Evolutionary conservation across 1,140 invertebrate genomes (phyloP).

Genomic region (Cephus cinctus): DNA sequence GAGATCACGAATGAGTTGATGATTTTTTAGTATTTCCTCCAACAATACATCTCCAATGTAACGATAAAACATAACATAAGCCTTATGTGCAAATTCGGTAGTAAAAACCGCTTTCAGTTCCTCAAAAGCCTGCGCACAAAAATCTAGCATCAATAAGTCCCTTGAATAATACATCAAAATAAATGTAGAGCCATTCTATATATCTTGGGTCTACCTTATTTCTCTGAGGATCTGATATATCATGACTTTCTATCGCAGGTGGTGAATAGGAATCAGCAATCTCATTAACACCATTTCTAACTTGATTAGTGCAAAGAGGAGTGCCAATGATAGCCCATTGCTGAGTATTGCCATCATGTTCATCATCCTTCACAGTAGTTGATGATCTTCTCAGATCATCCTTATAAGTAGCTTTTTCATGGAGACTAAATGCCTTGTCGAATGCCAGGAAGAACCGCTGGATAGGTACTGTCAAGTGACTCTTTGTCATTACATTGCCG

Average conservation of each 20-base stretch:
- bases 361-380: constrained; percentile 20
- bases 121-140: constrained; percentile 62
- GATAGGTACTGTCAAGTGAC: constrained; percentile 69
- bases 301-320: constrained; percentile 30
- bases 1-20: constrained; percentile 72
- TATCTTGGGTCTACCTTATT: constrained; percentile 40
- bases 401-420: constrained; percentile 16
- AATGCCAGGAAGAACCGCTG: constrained; percentile 82
- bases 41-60: constrained; percentile 72
- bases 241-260: constrained; percentile 41
- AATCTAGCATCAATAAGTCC: background rate
- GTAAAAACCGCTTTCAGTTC: constrained; percentile 82
- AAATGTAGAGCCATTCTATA: constrained; percentile 2
- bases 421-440: constrained; percentile 70
- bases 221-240: constrained; percentile 31
- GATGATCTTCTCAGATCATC: constrained; percentile 16
- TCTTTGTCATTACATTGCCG: constrained; percentile 80
- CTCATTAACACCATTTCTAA: constrained; percentile 28
- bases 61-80: constrained; percentile 79
- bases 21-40: constrained; percentile 73
- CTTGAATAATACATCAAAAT: constrained; percentile 11
- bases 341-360: constrained; percentile 55
- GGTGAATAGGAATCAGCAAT: constrained; percentile 58
- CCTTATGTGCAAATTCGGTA: constrained; percentile 76
- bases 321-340: constrained; percentile 58